These are phyloP conservation scores for Rhingia rostrata DNA, from an alignment of 2,888 invertebrate genomes.

Conservation along the genomic window DNA sequence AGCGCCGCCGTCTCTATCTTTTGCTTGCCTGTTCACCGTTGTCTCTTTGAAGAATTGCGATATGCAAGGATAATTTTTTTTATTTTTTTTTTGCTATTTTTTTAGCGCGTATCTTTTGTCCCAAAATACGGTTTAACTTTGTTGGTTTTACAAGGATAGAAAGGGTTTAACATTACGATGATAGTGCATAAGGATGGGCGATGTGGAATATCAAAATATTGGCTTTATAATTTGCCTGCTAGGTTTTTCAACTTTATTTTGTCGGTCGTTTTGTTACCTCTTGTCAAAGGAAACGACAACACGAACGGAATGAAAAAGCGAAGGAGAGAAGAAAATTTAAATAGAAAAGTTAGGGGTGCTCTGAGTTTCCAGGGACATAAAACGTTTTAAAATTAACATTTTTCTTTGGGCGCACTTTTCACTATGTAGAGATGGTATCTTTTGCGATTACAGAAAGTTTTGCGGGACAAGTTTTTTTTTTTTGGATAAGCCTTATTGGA, in stretches of 20 bases:
- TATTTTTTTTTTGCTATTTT: constrained; percentile 14
- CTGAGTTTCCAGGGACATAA: constrained; percentile 63
- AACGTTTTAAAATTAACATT: constrained; percentile 72
- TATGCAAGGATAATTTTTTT: background rate
- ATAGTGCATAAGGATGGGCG: constrained; percentile 1
- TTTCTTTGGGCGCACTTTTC: constrained; percentile 51
- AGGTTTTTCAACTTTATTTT: constrained; percentile 36
- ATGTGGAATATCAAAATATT: constrained; percentile 67
- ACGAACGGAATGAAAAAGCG: constrained; percentile 6
- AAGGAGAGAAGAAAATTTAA: constrained; percentile 49
- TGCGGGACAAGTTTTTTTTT: constrained; percentile 29
- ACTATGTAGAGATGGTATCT: constrained; percentile 12
- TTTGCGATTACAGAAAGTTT: constrained; percentile 52
- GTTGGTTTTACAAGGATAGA: constrained; percentile 64
- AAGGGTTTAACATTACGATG: constrained; percentile 48
- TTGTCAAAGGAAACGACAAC: constrained; percentile 37
- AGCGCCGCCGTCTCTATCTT: background rate
- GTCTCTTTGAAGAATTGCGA: constrained; percentile 64
- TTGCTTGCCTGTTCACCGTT: constrained; percentile 31
- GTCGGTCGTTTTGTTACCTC: background rate
- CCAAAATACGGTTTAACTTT: constrained; percentile 52
- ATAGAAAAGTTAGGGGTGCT: constrained; percentile 67
- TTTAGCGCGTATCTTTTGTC: constrained; percentile 54
- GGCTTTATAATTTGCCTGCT: constrained; percentile 67
- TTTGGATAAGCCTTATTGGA: constrained; percentile 9